These are phyloP conservation scores for Apamea anceps DNA, from an alignment of 2,888 invertebrate genomes.

Conservation along the genomic window DNA sequence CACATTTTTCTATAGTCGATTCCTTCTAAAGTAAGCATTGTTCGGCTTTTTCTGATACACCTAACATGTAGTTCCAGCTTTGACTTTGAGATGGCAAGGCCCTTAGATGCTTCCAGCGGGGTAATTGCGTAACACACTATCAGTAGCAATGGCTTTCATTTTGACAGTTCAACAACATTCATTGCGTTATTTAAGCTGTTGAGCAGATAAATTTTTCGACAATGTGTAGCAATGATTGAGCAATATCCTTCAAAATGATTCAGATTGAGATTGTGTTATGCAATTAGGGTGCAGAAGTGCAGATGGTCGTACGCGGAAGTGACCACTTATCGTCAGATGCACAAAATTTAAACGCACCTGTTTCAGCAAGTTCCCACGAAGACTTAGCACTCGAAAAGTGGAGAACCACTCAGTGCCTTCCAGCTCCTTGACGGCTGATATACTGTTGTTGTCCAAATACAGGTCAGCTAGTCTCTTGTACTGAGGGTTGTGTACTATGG, in stretches of 20 bases:
- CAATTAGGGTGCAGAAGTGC: neutral
- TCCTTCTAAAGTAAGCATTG: neutral
- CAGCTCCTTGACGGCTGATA: slow-evolving; percentile 91
- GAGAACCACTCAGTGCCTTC: slow-evolving; percentile 95
- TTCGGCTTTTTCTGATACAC: neutral
- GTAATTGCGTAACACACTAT: no score
- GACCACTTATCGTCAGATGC: neutral
- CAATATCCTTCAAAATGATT: no score
- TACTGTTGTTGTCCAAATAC: slow-evolving; percentile 94
- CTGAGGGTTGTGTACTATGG: slow-evolving; percentile 91
- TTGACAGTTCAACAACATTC: no score
- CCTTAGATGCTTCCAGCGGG: neutral
- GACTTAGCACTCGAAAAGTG: slow-evolving; percentile 94
- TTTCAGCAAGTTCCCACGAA: slow-evolving; percentile 93
- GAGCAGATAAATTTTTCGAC: no score
- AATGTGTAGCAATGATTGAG: no score
- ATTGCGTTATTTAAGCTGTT: no score
- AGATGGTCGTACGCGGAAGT: neutral
- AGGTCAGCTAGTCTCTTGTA: slow-evolving; percentile 93
- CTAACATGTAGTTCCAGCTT: neutral
- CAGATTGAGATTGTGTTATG: no score
- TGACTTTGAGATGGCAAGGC: neutral
- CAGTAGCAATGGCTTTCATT: no score
- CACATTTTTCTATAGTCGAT: neutral
- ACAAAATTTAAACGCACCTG: slow-evolving; percentile 89